Conservation (phyloP, 2,797 vertebrate genomes). For the Dryobates pubescens region DNA sequence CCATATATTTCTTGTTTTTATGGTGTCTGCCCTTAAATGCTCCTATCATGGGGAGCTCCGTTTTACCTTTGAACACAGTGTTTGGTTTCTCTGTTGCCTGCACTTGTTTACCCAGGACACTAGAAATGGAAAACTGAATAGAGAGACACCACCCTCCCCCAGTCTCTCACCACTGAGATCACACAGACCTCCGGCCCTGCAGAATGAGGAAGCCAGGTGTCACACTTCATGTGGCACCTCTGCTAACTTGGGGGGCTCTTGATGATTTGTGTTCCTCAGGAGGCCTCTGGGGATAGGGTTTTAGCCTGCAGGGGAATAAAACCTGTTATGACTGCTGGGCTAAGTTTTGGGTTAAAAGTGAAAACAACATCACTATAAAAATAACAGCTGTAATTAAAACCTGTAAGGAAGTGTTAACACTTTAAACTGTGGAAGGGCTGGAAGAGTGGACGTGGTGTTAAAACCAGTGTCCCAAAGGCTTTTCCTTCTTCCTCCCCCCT, state of each 20-base stretch:
- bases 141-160: background rate
- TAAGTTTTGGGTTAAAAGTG: slow-evolving; percentile 29
- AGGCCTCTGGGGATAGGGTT: slow-evolving; percentile 5
- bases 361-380: slow-evolving; percentile 4
- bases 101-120: background rate
- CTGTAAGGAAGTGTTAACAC: background rate
- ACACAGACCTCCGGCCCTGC: background rate
- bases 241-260: slow-evolving; percentile 47
- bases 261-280: slow-evolving; percentile 48
- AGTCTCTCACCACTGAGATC: background rate
- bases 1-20: background rate
- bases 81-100: background rate
- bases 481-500: background rate
- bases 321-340: background rate
- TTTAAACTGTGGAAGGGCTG: background rate
- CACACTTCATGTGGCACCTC: background rate
- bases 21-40: background rate
- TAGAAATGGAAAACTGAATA: background rate
- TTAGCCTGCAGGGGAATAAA: background rate
- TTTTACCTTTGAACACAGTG: background rate
- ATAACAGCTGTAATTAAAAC: background rate
- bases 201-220: slow-evolving; percentile 42
- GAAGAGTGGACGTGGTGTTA: background rate
- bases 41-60: background rate
- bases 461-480: background rate